Conservation (phyloP, 2,113 vertebrate species). For the Macquaria ambigua region DNA sequence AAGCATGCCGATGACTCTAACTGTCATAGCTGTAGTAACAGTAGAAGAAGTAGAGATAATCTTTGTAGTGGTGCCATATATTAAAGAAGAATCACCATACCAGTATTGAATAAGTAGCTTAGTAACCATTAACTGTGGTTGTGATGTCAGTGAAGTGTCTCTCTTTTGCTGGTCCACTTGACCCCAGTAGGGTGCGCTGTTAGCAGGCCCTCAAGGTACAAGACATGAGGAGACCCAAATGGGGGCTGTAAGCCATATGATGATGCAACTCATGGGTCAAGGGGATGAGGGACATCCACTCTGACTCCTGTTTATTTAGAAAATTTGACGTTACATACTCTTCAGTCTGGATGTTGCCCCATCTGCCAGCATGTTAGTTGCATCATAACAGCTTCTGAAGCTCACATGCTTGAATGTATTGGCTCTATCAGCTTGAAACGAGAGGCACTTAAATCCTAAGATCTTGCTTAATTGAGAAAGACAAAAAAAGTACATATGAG, state of each 20-base stretch:
- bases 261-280: slow-evolving; percentile 77
- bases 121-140: slow-evolving; percentile 64
- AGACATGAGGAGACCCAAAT: slow-evolving; percentile 68
- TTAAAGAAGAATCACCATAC: slow-evolving; percentile 19
- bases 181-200: slow-evolving; percentile 81
- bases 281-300: slow-evolving; percentile 66
- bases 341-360: slow-evolving; percentile 61
- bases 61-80: slow-evolving; percentile 36
- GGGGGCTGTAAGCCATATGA: slow-evolving; percentile 72
- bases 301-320: slow-evolving; percentile 22
- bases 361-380: slow-evolving; percentile 73
- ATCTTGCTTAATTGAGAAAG: slow-evolving; percentile 31
- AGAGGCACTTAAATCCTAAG: slow-evolving; percentile 52
- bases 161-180: slow-evolving; percentile 79
- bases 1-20: slow-evolving; percentile 81
- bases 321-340: not conserved
- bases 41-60: slow-evolving; percentile 44
- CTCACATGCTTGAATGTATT: slow-evolving; percentile 59
- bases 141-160: slow-evolving; percentile 78
- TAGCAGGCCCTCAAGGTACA: slow-evolving; percentile 75
- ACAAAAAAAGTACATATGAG: slow-evolving; percentile 5
- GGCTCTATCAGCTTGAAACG: slow-evolving; percentile 52
- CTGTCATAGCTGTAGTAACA: slow-evolving; percentile 78
- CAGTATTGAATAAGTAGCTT: slow-evolving; percentile 54
- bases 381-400: slow-evolving; percentile 71